Conservation (phyloP, 2,888 invertebrate species). For the Allolobophora icterica region DNA sequence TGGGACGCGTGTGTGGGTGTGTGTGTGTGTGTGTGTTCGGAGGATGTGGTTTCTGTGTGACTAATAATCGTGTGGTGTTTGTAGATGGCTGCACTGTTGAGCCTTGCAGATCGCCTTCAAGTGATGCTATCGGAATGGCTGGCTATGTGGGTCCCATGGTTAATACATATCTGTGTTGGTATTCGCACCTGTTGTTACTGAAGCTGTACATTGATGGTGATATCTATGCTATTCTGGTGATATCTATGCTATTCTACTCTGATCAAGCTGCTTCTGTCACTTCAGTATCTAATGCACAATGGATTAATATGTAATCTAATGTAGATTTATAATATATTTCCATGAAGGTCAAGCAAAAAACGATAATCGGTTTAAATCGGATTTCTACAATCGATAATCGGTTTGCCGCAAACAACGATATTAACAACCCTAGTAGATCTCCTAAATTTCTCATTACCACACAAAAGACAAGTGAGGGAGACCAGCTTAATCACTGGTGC, state of each 20-base stretch:
- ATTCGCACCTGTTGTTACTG: neutral
- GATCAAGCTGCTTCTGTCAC: neutral
- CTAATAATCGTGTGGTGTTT: slow-evolving; percentile 17
- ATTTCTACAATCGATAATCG: no score
- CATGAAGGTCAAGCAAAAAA: no score
- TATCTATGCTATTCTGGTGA: neutral
- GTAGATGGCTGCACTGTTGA: neutral
- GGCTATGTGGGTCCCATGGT: neutral
- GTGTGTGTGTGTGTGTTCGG: slow-evolving; percentile 19
- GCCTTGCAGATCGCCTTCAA: neutral
- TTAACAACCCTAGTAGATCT: no score
- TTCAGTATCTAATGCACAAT: no score
- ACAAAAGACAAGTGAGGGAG: no score
- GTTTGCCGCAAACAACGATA: no score
- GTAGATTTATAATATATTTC: no score
- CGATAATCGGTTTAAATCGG: no score
- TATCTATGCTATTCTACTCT: neutral
- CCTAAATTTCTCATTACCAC: no score
- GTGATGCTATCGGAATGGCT: slow-evolving; percentile 1
- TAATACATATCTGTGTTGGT: neutral
- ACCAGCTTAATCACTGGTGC: no score
- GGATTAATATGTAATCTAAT: no score
- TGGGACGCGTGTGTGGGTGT: neutral
- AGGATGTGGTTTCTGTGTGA: slow-evolving; percentile 76
- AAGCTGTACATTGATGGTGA: neutral